Evolutionary conservation across 1,140 invertebrate species (phyloP), one percentile per base, ranked within the genome.

Genomic region (Thalassaphorura encarpata): DNA sequence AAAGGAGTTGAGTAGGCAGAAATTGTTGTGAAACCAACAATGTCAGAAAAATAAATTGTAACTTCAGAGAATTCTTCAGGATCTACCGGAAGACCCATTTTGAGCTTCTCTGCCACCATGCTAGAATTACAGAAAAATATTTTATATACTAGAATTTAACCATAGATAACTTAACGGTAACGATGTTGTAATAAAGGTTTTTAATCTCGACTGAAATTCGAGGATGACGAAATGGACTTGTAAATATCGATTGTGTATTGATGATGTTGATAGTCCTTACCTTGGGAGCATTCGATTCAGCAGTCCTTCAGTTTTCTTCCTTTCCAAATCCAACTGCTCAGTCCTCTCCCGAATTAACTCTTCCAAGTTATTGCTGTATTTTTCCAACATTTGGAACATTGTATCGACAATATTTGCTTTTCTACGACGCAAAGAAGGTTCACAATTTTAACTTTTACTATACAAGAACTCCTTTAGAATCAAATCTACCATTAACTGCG

Each of bases 351-450:
- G 79, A 61, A 94, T 91, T n/a, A 93, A 72, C 66, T 93, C 89
- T 70, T 94, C 89, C 66, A 95, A 73, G 76, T 94, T 92, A 70
- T 89, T 92, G 11, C 89, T 92, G 71, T 95, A 94, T 69, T 93
- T 93, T 70, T 95, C 89, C 55, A 95, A 71, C 88, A 92, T 91
- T 78, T 91, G 86, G 68, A 93, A 93, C 89, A 95, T 93, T 5
- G 88, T 92, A 70, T 95, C 90, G n/a, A 94, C 88, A 66, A 95
- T 91, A 70, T 93, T 93, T 1, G 89, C 85, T 74, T 94, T 94
- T 61, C 90, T 87, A 72, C 46, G 11, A 36, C n/a, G 40, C 36
- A n/a, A n/a, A n/a, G n/a, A 36, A 36, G 33, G n/a, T 48, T 48
- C 47, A 40, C 33, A n/a, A n/a, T n/a, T n/a, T n/a, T n/a, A n/a